Evolutionary conservation across 2,113 vertebrate genomes (phyloP).

Genomic region (Eretmochelys imbricata): DNA sequence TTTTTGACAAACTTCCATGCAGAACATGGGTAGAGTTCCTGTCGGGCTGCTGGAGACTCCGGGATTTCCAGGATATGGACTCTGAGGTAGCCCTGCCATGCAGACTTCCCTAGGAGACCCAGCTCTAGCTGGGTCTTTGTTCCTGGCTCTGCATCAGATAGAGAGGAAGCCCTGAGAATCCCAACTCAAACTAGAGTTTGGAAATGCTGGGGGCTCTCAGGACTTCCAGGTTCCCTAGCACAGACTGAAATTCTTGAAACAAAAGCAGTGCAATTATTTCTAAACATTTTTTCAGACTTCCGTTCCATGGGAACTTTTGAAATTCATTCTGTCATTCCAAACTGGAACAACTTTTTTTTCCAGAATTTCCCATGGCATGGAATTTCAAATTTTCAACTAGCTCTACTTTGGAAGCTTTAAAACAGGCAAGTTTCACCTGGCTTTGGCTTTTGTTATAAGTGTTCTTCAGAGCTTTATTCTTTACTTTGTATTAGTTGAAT

Average conservation of each 20-base stretch:
- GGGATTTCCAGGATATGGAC: neutral
- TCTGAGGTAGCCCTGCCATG: neutral
- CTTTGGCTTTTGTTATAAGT: neutral
- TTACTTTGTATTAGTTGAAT: neutral
- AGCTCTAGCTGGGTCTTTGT: no score
- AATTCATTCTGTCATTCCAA: neutral
- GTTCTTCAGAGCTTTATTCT: neutral
- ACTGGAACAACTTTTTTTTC: neutral
- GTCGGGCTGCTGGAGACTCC: neutral
- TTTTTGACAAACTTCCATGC: neutral
- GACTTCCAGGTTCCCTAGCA: neutral
- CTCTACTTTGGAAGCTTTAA: neutral
- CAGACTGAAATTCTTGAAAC: neutral
- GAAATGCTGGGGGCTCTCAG: neutral
- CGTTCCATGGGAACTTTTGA: neutral
- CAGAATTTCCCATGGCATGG: no score
- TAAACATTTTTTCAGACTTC: neutral
- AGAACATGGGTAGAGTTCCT: neutral
- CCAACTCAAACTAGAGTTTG: neutral
- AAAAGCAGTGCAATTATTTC: neutral
- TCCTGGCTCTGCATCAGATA: no score
- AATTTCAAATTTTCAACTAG: neutral
- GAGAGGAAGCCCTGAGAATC: neutral
- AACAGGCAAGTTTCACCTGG: neutral
- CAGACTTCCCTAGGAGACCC: neutral